Evolutionary conservation across 1,140 invertebrate species (phyloP).

Genomic region (Penaeus indicus): DNA sequence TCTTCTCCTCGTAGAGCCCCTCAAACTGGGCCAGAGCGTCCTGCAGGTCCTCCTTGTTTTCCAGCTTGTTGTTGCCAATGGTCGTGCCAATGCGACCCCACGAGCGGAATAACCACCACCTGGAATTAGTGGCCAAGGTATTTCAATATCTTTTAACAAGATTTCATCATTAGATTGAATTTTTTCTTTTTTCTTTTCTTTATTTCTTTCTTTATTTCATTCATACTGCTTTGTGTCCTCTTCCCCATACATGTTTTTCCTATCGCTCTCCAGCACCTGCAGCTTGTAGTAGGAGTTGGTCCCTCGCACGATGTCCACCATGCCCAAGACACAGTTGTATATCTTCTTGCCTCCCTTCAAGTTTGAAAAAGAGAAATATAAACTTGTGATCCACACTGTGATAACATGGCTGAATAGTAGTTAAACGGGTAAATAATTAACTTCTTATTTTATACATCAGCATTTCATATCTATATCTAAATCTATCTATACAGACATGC

Average conservation of each 20-base stretch:
- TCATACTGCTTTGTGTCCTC: slow-evolving; percentile 39
- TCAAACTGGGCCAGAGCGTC: slow-evolving; percentile 80
- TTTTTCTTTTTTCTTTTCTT: neutral
- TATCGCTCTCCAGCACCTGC: slow-evolving; percentile 87
- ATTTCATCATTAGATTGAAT: neutral
- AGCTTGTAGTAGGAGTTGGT: slow-evolving; percentile 97
- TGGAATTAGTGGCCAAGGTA: slow-evolving; percentile 67
- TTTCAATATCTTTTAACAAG: too few relatives aligned
- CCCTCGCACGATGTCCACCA: slow-evolving; percentile 86
- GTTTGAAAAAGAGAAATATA: neutral
- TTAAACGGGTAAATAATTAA: neutral
- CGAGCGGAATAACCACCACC: slow-evolving; percentile 87
- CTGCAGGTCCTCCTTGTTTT: slow-evolving; percentile 73
- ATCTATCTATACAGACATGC: too few relatives aligned
- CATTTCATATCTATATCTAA: too few relatives aligned
- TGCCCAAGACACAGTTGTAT: slow-evolving; percentile 84
- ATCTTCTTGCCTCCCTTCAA: slow-evolving; percentile 70
- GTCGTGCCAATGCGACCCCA: slow-evolving; percentile 98
- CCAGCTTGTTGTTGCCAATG: slow-evolving; percentile 86
- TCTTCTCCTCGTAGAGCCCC: slow-evolving; percentile 84
- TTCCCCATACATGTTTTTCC: slow-evolving; percentile 73
- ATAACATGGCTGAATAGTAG: neutral
- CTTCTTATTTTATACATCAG: neutral
- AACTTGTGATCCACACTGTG: too few relatives aligned
- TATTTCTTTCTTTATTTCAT: neutral